Conservation (phyloP, 2,797 vertebrate genomes). For the Galagoides demidoff region DNA sequence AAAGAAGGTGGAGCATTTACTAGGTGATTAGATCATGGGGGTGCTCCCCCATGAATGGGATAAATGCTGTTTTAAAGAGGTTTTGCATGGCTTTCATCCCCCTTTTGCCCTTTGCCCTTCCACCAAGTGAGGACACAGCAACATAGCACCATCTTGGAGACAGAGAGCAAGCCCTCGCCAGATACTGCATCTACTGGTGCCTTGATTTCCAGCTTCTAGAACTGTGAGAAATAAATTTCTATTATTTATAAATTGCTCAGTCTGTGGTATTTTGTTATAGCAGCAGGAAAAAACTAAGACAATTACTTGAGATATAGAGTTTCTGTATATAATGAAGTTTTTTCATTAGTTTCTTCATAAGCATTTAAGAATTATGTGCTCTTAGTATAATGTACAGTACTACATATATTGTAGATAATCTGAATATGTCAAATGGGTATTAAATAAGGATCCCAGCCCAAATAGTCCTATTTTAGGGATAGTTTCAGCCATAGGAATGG, state of each 20-base stretch:
- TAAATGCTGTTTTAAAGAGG: neutral
- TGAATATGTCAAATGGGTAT: neutral
- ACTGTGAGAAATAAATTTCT: neutral
- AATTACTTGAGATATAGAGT: neutral
- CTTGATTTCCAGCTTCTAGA: neutral
- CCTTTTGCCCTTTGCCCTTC: neutral
- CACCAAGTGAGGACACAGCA: neutral
- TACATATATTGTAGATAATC: neutral
- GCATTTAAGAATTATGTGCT: neutral
- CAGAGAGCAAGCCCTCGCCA: neutral
- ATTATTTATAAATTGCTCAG: neutral
- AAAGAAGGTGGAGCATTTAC: neutral
- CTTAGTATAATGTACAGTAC: neutral
- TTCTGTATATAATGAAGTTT: neutral
- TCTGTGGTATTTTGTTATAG: neutral
- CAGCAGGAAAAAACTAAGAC: neutral
- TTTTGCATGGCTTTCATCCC: neutral
- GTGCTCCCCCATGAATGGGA: neutral
- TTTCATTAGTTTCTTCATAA: neutral
- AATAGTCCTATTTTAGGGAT: neutral
- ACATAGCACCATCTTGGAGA: neutral
- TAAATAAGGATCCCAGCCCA: neutral
- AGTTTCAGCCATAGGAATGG: slow-evolving; percentile 23
- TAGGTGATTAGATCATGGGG: neutral
- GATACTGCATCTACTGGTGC: neutral